A percentile compares a stretch with the other conserved stretches of the same genome.
These are phyloP conservation scores for Ursus arctos DNA, from an alignment of 2,113 vertebrate genomes.

Conservation along the genomic window DNA sequence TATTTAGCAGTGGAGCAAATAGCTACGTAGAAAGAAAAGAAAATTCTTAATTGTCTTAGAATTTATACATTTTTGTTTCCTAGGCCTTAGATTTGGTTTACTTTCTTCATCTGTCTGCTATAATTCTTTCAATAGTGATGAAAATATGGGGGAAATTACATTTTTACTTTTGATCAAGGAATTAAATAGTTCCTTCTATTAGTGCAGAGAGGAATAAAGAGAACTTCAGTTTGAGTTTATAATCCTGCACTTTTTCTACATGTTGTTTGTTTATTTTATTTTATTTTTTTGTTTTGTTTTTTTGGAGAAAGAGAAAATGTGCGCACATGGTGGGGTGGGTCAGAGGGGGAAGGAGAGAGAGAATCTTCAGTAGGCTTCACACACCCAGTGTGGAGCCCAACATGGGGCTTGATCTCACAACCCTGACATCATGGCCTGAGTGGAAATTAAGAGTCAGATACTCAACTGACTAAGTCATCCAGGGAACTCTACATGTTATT, in stretches of 20 bases:
- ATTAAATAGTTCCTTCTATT: background rate
- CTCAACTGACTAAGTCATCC: background rate
- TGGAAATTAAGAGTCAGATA: background rate
- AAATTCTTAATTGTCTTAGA: background rate
- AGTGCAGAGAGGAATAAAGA: background rate
- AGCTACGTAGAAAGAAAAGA: background rate
- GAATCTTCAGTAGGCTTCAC: background rate
- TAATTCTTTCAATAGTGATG: background rate
- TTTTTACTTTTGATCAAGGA: conserved; percentile 4
- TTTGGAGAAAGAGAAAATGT: background rate
- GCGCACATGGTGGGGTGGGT: background rate
- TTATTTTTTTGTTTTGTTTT: background rate
- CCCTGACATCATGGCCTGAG: background rate
- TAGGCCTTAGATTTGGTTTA: background rate
- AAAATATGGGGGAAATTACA: background rate
- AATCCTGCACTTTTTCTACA: background rate
- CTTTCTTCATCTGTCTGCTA: background rate
- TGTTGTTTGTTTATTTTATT: background rate
- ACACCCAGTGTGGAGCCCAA: too few species aligned
- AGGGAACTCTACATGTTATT: background rate
- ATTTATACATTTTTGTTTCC: background rate
- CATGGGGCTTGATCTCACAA: background rate
- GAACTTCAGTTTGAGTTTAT: background rate
- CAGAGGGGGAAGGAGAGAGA: background rate
- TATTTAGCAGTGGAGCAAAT: background rate